Base-by-base conservation (phyloP, 2,797 vertebrate genomes). In the Spinus olivaceus region DNA sequence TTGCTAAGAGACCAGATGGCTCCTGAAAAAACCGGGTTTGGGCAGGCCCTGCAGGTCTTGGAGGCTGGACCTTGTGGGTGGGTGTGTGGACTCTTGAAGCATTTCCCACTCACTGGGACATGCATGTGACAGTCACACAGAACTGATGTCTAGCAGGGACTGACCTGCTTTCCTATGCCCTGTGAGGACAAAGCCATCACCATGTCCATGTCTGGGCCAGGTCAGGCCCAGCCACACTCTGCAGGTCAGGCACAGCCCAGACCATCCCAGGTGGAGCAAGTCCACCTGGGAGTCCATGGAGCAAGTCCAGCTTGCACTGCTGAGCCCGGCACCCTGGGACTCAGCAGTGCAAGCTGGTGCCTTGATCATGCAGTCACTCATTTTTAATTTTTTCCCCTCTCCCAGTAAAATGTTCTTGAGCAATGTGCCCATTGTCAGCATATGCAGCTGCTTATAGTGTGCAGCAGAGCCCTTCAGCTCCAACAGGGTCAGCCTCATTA, bases 321-420 rank as follows among this genome's bases (percentile, higher is more conserved):
- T 0, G 0, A 92, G 60, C 76, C 76, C 2, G 0, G 5, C 7
- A 14, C 22, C 7, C 15, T 0, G 0, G 54, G n/a, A 46, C 69
- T 37, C 35, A 35, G 35, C 35, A 35, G 35, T 35, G 35, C 35
- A 35, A 35, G 35, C 35, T 72, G 47, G 28, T 77, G 41, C 44
- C 54, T 32, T n/a, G 71, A 51, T 65, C 28, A 0, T 20, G 37
- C 83, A 74, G 37, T 33, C 54, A 24, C 50, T 88, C 6, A 27
- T 41, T 41, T 49, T 74, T 49, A 1, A 1, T 13, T n/a, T 42
- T 22, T 64, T 33, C 32, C 46, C n/a, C 22, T 80, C 42, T 76
- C 37, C 53, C 32, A 51, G 54, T 51, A 63, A 54, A 63, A 54
- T 5, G 27, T 60, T 25, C 57, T 9, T 0, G 25, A 70, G 70